Evolutionary conservation across 1,140 invertebrate species (phyloP).

Genomic region (Gonatopus flavifemur): DNA sequence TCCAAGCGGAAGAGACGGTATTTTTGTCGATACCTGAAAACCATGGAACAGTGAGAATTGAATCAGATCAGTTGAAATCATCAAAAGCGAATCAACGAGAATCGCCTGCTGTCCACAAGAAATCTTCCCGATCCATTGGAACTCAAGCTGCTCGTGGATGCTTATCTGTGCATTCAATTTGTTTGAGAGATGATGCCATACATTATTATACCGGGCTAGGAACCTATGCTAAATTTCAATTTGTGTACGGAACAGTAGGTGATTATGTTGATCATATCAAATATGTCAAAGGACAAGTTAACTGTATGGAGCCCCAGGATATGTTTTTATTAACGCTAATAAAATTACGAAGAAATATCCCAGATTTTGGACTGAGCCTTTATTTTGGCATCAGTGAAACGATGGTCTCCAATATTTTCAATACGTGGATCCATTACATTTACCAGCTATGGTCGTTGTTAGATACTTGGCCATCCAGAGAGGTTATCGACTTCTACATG

Average conservation of each 20-base stretch:
- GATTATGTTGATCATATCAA: constrained; percentile 5
- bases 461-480: constrained; percentile 10
- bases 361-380: constrained; percentile 27
- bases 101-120: background rate
- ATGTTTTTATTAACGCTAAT: constrained; percentile 35
- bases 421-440: constrained; percentile 36
- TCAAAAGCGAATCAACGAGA: no score
- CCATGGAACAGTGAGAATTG: background rate
- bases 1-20: background rate
- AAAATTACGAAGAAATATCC: constrained; percentile 26
- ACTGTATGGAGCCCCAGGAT: constrained; percentile 9
- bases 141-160: background rate
- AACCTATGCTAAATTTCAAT: constrained; percentile 13
- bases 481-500: background rate
- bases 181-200: background rate
- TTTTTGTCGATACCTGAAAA: background rate
- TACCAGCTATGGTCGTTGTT: constrained; percentile 26
- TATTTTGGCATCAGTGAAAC: constrained; percentile 29
- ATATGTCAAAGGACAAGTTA: background rate
- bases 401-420: constrained; percentile 29
- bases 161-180: background rate
- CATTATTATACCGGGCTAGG: constrained; percentile 10
- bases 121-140: background rate
- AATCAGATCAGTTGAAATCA: background rate
- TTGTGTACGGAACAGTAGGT: constrained; percentile 6